These are phyloP conservation scores for Lacerta bilineata DNA, from an alignment of 2,797 vertebrate genomes.

Conservation along the genomic window DNA sequence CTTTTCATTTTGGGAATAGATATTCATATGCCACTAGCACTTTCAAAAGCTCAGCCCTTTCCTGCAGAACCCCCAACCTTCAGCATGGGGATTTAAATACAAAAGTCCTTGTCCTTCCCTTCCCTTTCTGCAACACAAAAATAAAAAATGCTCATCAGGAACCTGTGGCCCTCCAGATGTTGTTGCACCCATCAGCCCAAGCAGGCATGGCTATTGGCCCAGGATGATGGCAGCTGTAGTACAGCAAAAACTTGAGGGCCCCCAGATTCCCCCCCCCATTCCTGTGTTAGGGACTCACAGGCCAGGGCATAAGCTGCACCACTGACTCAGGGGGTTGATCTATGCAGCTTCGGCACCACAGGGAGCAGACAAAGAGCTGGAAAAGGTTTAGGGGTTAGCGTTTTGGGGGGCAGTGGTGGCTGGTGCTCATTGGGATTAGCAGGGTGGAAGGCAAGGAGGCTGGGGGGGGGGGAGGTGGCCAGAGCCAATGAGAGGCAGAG, in stretches of 20 bases:
- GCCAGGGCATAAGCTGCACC: neutral
- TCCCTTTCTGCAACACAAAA: neutral
- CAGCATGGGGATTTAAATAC: neutral
- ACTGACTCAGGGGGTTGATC: neutral
- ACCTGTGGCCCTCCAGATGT: neutral
- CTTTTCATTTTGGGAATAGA: conserved; percentile 7
- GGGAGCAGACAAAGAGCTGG: neutral
- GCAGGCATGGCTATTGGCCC: neutral
- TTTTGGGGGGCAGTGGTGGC: no score
- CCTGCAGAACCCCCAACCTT: neutral
- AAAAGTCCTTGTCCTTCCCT: no score
- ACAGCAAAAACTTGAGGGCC: neutral
- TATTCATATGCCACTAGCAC: no score
- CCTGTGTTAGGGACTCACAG: neutral
- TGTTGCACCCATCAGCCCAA: neutral
- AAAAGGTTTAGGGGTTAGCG: neutral
- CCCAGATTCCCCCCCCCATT: neutral
- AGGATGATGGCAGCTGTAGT: neutral
- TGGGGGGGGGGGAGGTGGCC: no score
- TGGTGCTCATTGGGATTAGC: no score
- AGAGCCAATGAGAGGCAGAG: no score
- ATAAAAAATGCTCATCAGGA: neutral
- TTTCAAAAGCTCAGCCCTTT: conserved; percentile 28
- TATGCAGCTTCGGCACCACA: neutral
- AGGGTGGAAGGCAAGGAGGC: no score